Evolutionary conservation across 1,140 invertebrate species (phyloP).

Genomic region (Drosophila novamexicana): DNA sequence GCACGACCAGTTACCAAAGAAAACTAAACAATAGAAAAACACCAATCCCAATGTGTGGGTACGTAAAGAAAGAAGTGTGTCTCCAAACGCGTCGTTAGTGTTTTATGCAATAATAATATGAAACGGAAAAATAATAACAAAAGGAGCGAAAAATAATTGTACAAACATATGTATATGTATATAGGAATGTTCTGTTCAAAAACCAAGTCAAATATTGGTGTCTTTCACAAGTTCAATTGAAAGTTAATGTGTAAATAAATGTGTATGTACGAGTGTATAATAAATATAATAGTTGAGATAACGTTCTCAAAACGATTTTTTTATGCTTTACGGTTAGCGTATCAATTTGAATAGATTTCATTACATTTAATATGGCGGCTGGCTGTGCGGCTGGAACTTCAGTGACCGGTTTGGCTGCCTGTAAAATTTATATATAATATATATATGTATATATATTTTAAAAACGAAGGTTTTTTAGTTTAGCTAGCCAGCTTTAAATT

Average conservation of each 20-base stretch:
- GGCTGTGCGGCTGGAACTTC: constrained; percentile 86
- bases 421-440: constrained; percentile 85
- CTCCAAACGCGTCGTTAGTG: constrained; percentile 41
- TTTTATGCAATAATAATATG: constrained; percentile 43
- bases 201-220: constrained; percentile 73
- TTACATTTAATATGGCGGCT: constrained; percentile 85
- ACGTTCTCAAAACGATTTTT: constrained; percentile 43
- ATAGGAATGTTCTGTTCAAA: constrained; percentile 49
- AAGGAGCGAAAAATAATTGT: constrained; percentile 31
- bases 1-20: constrained; percentile 60
- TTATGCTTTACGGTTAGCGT: constrained; percentile 55
- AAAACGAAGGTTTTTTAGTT: constrained; percentile 3
- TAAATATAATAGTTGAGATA: constrained; percentile 54
- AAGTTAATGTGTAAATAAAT: constrained; percentile 28
- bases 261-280: constrained; percentile 34
- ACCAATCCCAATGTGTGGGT: constrained; percentile 15
- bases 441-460: constrained; percentile 55
- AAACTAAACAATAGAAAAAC: constrained; percentile 22
- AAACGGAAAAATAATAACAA: constrained; percentile 43
- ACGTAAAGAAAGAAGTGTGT: constrained; percentile 20
- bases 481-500: constrained; percentile 50
- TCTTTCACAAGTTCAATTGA: constrained; percentile 72
- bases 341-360: constrained; percentile 78
- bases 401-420: constrained; percentile 88
- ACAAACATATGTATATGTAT: constrained; percentile 38